Conservation (phyloP, 2,888 invertebrate species). For the Meloe dianella region DNA sequence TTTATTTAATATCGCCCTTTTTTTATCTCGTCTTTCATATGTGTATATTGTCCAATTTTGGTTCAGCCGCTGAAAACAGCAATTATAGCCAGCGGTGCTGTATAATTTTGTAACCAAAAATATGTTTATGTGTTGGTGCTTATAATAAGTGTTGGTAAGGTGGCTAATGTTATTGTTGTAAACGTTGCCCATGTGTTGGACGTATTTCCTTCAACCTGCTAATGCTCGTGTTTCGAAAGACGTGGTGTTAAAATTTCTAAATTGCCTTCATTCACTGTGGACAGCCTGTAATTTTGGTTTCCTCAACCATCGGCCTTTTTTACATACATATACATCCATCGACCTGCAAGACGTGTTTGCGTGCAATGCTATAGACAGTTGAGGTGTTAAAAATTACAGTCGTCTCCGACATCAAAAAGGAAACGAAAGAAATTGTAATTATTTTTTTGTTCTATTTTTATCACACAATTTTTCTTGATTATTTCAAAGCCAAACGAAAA, state of each 20-base stretch:
- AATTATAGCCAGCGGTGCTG: conserved; percentile 22
- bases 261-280: conserved; percentile 56
- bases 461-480: not conserved
- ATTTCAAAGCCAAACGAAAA: not conserved
- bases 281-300: conserved; percentile 59
- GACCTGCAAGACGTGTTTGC: conserved; percentile 42
- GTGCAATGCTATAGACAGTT: conserved; percentile 36
- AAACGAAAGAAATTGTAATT: not conserved
- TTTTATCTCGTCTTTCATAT: not conserved
- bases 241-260: conserved; percentile 58
- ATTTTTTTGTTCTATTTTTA: not conserved
- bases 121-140: conserved; percentile 11
- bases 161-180: conserved; percentile 31
- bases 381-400: conserved; percentile 48
- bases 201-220: conserved; percentile 45
- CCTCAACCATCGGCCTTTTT: conserved; percentile 47
- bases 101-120: conserved; percentile 32
- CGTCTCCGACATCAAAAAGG: conserved; percentile 24
- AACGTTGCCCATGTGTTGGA: conserved; percentile 40
- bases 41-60: not conserved
- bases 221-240: conserved; percentile 50
- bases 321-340: conserved; percentile 25
- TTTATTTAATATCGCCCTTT: not conserved
- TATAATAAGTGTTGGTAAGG: conserved; percentile 19
- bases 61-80: conserved; percentile 21